Percentiles rank a stretch among this genome's conserved stretches.
phyloP scores from a whole-genome alignment of 2,797 vertebrate genomes.

The Myotis planiceps region DNA sequence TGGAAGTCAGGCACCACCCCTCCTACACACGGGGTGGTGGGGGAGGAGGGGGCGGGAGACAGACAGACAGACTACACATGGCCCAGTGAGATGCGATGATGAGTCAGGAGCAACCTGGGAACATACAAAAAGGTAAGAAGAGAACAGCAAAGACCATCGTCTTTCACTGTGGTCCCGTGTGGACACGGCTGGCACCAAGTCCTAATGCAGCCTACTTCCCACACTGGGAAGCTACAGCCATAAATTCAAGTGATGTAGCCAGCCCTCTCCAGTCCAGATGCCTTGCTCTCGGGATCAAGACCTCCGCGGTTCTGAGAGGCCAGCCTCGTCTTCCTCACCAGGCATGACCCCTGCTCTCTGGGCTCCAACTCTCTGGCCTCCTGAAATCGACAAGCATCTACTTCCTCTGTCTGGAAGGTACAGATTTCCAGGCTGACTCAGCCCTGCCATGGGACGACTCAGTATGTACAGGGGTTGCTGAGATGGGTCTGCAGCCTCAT shows the following conservation, averaged over 20 bases:
- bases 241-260: neutral
- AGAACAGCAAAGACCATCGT: neutral
- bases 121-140: neutral
- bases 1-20: neutral
- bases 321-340: neutral
- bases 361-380: neutral
- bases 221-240: neutral
- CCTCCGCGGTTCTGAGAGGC: too few relatives aligned
- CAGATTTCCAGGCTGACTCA: fast-evolving
- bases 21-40: too few relatives aligned
- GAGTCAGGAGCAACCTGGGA: too few relatives aligned
- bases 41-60: too few relatives aligned
- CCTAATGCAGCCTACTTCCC: neutral
- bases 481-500: neutral
- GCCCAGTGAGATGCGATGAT: too few relatives aligned
- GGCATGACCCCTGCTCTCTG: neutral
- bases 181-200: neutral
- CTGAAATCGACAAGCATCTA: neutral
- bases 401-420: neutral
- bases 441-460: neutral
- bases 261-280: too few relatives aligned
- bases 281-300: neutral
- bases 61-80: too few relatives aligned
- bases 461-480: neutral
- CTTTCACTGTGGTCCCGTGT: fast-evolving